phyloP scores from a whole-genome alignment of 2,113 vertebrate genomes.

The Corydoras sp. region DNA sequence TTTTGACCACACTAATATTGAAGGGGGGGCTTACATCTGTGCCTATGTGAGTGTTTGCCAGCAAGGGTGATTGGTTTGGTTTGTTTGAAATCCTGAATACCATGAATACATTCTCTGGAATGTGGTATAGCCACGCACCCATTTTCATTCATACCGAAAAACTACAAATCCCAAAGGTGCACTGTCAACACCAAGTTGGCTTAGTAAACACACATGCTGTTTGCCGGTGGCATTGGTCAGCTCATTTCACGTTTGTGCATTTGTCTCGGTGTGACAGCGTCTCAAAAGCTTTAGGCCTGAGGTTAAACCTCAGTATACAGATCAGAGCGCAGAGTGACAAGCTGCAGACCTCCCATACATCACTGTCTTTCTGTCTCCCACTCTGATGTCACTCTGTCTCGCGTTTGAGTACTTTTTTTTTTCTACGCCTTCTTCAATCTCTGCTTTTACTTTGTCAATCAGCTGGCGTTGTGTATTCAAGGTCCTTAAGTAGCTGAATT shows the following conservation, averaged over 20 bases:
- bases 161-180: slow-evolving; percentile 21
- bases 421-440: not conserved
- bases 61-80: slow-evolving; percentile 4
- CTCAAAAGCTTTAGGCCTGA: slow-evolving; percentile 27
- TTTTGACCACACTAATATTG: too few relatives aligned
- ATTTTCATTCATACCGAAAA: slow-evolving; percentile 23
- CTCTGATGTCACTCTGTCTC: slow-evolving; percentile 5
- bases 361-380: slow-evolving; percentile 20
- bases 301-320: slow-evolving; percentile 32
- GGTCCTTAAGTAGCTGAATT: not conserved
- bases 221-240: slow-evolving; percentile 28
- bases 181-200: slow-evolving; percentile 26
- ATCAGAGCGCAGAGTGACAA: slow-evolving; percentile 40
- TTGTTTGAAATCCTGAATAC: slow-evolving; percentile 21
- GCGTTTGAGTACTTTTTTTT: not conserved
- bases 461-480: slow-evolving; percentile 6
- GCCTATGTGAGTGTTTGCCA: not conserved
- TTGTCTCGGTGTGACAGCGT: slow-evolving; percentile 43
- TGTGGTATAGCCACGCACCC: slow-evolving; percentile 1
- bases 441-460: not conserved
- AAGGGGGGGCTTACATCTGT: slow-evolving; percentile 3
- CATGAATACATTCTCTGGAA: slow-evolving; percentile 16
- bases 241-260: slow-evolving; percentile 39
- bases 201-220: slow-evolving; percentile 33
- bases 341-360: slow-evolving; percentile 40